These are phyloP conservation scores for Synergus laeviventris DNA, from an alignment of 2,888 invertebrate species.

Conservation along the genomic window DNA sequence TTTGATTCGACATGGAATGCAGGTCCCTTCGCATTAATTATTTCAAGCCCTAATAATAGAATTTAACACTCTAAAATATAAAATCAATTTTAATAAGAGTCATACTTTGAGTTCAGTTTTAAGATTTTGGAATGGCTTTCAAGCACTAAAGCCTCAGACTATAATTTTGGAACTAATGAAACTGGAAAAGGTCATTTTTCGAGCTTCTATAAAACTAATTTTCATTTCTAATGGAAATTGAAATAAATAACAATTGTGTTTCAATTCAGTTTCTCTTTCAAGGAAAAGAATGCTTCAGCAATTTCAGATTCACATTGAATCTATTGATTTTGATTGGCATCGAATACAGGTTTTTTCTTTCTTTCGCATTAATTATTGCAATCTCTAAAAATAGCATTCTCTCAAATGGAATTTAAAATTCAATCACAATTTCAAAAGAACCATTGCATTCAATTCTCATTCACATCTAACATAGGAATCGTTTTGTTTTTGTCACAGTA, in stretches of 20 bases:
- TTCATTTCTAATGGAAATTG: too few species aligned
- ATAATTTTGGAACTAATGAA: too few species aligned
- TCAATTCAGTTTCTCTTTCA: background rate
- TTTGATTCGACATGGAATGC: background rate
- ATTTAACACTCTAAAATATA: background rate
- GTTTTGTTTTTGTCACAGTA: background rate
- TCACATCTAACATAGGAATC: background rate
- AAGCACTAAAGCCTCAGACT: too few species aligned
- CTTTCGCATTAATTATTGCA: constrained; percentile 16
- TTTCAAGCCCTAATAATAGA: background rate
- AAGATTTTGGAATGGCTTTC: too few species aligned
- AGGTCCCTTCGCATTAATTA: background rate
- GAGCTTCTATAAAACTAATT: too few species aligned
- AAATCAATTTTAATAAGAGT: background rate
- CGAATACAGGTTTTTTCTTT: constrained; percentile 11
- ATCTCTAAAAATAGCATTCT: background rate
- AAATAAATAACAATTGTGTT: too few species aligned
- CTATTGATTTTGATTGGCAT: constrained; percentile 28
- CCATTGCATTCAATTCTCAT: background rate
- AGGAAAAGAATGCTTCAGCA: background rate
- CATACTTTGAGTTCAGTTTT: background rate
- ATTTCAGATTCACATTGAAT: constrained; percentile 11
- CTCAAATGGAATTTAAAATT: constrained; percentile 6
- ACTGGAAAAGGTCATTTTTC: too few species aligned
- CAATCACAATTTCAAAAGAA: background rate